Evolutionary conservation across 53 echinoderm and acorn worm species (phyloP).

Genomic region (Crossaster papposus): DNA sequence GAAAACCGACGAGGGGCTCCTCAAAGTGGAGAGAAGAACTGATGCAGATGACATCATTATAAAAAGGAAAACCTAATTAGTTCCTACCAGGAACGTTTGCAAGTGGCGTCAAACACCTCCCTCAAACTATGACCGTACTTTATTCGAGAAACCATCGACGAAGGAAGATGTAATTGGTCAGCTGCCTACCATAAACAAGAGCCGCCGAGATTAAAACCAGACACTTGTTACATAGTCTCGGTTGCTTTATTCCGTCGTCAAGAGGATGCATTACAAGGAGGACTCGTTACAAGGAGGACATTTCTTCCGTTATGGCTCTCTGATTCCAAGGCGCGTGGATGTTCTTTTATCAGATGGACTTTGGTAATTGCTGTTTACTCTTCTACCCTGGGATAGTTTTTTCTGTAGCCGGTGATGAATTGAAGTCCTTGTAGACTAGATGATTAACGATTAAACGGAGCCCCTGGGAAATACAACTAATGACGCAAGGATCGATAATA

Average conservation of each 20-base stretch:
- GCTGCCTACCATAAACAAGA: no score
- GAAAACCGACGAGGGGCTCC: background rate
- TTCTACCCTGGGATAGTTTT: background rate
- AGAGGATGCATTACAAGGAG: background rate
- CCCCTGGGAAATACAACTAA: constrained; percentile 4
- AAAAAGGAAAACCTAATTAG: no score
- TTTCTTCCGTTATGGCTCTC: background rate
- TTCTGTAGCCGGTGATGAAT: background rate
- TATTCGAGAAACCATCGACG: no score
- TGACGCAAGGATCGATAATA: background rate
- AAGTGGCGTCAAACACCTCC: no score
- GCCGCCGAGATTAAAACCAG: background rate
- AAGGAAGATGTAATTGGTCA: no score
- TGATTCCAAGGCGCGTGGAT: background rate
- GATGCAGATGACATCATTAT: background rate
- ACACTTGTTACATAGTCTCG: constrained; percentile 1
- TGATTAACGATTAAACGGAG: background rate
- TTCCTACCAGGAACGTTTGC: no score
- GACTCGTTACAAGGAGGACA: background rate
- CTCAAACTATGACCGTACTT: no score
- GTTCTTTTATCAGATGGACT: background rate
- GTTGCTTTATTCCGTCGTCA: no score
- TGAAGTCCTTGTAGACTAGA: background rate
- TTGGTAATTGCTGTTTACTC: background rate
- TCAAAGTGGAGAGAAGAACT: background rate